These are phyloP conservation scores for Aphaenogaster rudis DNA, from an alignment of 1,140 invertebrate species.

Conservation along the genomic window DNA sequence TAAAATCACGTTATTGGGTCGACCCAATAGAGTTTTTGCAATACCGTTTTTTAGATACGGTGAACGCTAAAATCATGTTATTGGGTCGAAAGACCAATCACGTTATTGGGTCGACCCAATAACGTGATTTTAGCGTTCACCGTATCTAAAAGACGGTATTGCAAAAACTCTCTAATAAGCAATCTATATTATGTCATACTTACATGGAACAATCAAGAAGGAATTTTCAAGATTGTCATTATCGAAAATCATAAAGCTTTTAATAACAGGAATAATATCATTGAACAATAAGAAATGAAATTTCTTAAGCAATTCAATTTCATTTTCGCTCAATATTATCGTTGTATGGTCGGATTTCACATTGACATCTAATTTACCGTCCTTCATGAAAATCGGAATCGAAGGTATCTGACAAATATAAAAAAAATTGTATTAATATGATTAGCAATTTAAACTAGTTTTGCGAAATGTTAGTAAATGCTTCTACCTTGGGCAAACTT, in stretches of 20 bases:
- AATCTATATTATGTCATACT: slow-evolving; percentile 41
- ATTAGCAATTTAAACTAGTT: slow-evolving; percentile 1
- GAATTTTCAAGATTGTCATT: slow-evolving; percentile 89
- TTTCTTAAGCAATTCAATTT: slow-evolving; percentile 88
- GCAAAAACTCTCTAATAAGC: not conserved
- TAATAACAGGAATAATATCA: slow-evolving; percentile 92
- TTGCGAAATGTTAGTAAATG: slow-evolving; percentile 5
- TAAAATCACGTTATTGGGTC: too few species aligned
- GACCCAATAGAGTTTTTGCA: too few species aligned
- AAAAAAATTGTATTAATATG: slow-evolving; percentile 41
- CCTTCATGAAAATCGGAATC: slow-evolving; percentile 95
- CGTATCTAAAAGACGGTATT: too few species aligned
- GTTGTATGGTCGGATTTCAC: slow-evolving; percentile 87
- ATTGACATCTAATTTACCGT: slow-evolving; percentile 92
- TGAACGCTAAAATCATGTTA: too few species aligned
- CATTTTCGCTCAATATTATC: slow-evolving; percentile 86
- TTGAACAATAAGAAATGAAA: slow-evolving; percentile 90
- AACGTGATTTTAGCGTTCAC: too few species aligned
- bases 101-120: too few species aligned
- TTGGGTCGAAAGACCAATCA: too few species aligned
- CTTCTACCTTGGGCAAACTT: slow-evolving; percentile 86
- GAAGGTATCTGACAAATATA: slow-evolving; percentile 88
- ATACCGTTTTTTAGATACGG: too few species aligned
- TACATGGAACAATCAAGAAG: slow-evolving; percentile 92
- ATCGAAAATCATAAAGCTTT: slow-evolving; percentile 93